Evolutionary conservation across 2,888 invertebrate species (phyloP), one percentile per base, ranked within the genome.

Genomic region (Drosophila meridionalis): DNA sequence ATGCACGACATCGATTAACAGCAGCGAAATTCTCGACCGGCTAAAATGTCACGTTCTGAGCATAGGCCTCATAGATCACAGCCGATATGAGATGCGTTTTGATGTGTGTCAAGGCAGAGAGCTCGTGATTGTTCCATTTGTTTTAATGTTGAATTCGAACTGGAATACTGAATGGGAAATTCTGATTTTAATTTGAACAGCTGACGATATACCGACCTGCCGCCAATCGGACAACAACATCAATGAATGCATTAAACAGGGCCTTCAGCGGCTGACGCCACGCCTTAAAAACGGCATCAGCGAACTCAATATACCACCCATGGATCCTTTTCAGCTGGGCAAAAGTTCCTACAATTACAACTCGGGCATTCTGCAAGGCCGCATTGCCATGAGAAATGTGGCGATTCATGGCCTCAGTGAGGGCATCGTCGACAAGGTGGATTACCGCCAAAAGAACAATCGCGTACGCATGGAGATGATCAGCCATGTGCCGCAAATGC

Each of bases 401-500:
- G 93, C 93, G 68, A 94, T 95, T 0, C 93, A 93, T 77, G 96
- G 96, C 4, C 81, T 95, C 36, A 94, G 94, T 64, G 92, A 92
- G 36, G 92, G 94, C 6, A 93, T 92, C 32, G 94, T 96, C 56
- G 93, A 94, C 52, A 94, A 95, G 74, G 94, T 94, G 40, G 94
- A 94, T 93, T 94, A 91, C 56, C 80, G 88, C 9, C 61, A 74
- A 47, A 81, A 88, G 55, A 86, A 88, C 48, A 76, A 81, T 4
- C 93, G 92, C 42, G 94, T 95, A 67, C 94, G 94, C 43, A 83
- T 96, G 73, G 95, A 95, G 90, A 83, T 95, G 8, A 95, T 95
- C 69, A 86, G 95, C 70, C 94, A 94, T 45, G 91, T 95, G 36
- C 95, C 96, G 0, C 93, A 93, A 77, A 87, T 95, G 11, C 89